Evolutionary conservation across 1,140 invertebrate species (phyloP).

Genomic region (Ostrea edulis): DNA sequence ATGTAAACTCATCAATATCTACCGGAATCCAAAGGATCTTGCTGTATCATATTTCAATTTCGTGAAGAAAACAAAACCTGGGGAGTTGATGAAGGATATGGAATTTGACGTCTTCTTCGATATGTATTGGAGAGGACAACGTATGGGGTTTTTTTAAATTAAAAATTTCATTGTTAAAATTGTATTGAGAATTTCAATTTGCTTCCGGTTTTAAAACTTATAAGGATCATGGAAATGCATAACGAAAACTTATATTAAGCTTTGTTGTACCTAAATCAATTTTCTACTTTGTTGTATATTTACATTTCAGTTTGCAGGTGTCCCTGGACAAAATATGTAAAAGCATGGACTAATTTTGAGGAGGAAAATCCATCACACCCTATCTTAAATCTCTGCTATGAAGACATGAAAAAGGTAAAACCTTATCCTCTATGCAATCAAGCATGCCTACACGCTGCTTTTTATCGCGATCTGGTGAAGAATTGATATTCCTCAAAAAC

Average conservation of each 20-base stretch:
- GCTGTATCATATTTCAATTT: constrained; percentile 1
- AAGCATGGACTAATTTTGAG: neutral
- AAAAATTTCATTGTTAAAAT: too few species aligned
- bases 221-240: too few species aligned
- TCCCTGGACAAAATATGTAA: neutral
- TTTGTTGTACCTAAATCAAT: too few species aligned
- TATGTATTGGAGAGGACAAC: neutral
- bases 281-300: neutral
- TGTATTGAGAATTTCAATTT: too few species aligned
- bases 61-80: constrained; percentile 17
- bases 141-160: neutral
- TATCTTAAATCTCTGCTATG: neutral
- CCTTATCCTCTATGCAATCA: too few species aligned
- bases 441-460: neutral
- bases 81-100: neutral
- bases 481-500: too few species aligned
- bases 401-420: too few species aligned
- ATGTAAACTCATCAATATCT: neutral
- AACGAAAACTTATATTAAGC: too few species aligned
- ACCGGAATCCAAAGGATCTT: constrained; percentile 29
- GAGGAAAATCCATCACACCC: neutral
- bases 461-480: neutral
- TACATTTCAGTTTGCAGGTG: too few species aligned
- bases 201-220: too few species aligned
- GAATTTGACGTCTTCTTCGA: neutral